Conservation (phyloP, 2,797 vertebrate genomes). For the Acanthopagrus latus region DNA sequence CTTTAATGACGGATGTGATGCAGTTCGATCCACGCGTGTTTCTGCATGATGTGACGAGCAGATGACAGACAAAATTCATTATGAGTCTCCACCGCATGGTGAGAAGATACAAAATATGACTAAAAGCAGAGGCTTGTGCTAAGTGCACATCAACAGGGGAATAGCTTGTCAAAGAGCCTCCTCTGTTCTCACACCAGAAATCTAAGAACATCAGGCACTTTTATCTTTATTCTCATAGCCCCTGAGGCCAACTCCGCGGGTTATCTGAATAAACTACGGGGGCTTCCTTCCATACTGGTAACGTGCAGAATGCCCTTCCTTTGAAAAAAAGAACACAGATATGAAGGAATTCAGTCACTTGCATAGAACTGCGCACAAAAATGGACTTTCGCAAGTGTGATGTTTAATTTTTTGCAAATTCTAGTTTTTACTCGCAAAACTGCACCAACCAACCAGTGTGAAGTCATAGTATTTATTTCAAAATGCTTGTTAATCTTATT, state of each 20-base stretch:
- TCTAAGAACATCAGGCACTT: constrained; percentile 33
- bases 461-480: too few relatives aligned
- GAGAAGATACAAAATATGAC: constrained; percentile 15
- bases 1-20: not conserved
- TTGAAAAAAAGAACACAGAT: constrained; percentile 1
- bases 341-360: not conserved
- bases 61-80: not conserved
- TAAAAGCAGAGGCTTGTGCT: constrained; percentile 4
- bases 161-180: constrained; percentile 5
- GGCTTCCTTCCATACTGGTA: constrained; percentile 13
- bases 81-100: not conserved
- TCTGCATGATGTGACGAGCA: not conserved
- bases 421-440: not conserved
- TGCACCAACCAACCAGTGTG: too few relatives aligned
- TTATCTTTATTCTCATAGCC: constrained; percentile 39
- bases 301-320: not conserved
- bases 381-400: not conserved
- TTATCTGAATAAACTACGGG: constrained; percentile 29
- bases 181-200: constrained; percentile 13
- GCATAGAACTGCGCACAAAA: not conserved
- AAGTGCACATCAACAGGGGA: not conserved
- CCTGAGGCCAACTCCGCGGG: constrained; percentile 23
- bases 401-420: not conserved
- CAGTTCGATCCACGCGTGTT: not conserved
- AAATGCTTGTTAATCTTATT: too few relatives aligned